phyloP scores from a whole-genome alignment of 2,113 vertebrate genomes.

The Hippocampus barbouri region DNA sequence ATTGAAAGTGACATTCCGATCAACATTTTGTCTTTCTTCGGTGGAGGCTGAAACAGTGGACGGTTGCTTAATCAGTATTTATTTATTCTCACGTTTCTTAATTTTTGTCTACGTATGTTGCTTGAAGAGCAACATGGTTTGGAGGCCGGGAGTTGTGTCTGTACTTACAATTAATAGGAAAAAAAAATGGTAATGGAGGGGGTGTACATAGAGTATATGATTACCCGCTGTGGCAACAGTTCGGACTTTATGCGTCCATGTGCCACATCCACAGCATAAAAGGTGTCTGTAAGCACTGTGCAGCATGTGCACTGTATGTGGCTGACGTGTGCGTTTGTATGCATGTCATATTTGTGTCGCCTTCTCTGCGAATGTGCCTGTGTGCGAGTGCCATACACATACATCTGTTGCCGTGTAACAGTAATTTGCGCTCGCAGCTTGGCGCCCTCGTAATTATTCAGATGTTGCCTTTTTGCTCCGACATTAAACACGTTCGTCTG shows the following conservation, averaged over 20 bases:
- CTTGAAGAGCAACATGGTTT: too few relatives aligned
- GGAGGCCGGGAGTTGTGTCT: neutral
- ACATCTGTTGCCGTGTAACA: conserved; percentile 70
- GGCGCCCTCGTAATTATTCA: conserved; percentile 75
- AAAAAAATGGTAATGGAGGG: neutral
- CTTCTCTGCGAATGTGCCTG: conserved; percentile 20
- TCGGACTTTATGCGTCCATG: neutral
- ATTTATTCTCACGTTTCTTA: too few relatives aligned
- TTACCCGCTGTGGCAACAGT: neutral
- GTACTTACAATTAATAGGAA: neutral
- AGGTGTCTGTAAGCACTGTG: neutral
- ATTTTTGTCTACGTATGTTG: too few relatives aligned
- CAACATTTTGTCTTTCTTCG: too few relatives aligned
- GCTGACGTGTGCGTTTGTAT: conserved; percentile 37
- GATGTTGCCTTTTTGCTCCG: conserved; percentile 68
- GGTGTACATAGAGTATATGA: neutral
- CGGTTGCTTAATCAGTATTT: too few relatives aligned
- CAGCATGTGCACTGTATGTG: conserved; percentile 12
- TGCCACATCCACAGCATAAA: neutral
- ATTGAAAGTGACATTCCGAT: too few relatives aligned
- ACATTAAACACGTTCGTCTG: conserved; percentile 75
- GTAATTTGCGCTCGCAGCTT: conserved; percentile 77
- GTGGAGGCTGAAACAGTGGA: too few relatives aligned
- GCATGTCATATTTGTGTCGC: conserved; percentile 29
- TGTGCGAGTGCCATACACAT: conserved; percentile 51